Evolutionary conservation across 2,797 vertebrate species (phyloP).

Genomic region (Tenualosa ilisha): DNA sequence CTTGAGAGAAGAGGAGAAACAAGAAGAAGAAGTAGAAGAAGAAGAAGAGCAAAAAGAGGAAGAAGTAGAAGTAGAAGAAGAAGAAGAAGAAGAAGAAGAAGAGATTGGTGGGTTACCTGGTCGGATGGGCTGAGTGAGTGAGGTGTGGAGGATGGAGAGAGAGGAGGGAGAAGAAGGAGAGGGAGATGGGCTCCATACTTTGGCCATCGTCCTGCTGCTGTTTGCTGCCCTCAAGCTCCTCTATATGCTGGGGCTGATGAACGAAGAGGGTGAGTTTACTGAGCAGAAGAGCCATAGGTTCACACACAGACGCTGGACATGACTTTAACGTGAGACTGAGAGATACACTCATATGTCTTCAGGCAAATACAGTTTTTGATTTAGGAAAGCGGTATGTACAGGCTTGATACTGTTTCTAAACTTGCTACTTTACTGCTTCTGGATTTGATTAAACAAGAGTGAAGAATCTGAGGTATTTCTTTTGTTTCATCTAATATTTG

Average conservation of each 20-base stretch:
- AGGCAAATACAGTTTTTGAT: neutral
- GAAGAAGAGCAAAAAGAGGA: neutral
- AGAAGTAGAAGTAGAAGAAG: neutral
- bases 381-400: neutral
- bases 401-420: neutral
- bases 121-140: neutral
- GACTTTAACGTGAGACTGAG: neutral
- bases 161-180: slow-evolving; percentile 62
- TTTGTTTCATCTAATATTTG: neutral
- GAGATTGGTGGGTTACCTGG: neutral
- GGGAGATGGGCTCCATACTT: slow-evolving; percentile 62
- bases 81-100: neutral
- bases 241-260: slow-evolving; percentile 73
- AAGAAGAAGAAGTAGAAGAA: neutral
- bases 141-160: neutral
- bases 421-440: neutral
- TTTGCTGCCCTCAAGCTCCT: slow-evolving; percentile 71
- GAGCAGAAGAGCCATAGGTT: too few relatives aligned
- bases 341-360: neutral
- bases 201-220: slow-evolving; percentile 69
- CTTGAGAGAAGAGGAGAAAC: neutral
- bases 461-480: neutral
- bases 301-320: too few relatives aligned
- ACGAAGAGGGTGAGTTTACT: slow-evolving; percentile 69
- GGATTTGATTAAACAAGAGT: neutral